These are phyloP conservation scores for Cirrhinus mrigala DNA, from an alignment of 2,797 vertebrate genomes.

Conservation along the genomic window DNA sequence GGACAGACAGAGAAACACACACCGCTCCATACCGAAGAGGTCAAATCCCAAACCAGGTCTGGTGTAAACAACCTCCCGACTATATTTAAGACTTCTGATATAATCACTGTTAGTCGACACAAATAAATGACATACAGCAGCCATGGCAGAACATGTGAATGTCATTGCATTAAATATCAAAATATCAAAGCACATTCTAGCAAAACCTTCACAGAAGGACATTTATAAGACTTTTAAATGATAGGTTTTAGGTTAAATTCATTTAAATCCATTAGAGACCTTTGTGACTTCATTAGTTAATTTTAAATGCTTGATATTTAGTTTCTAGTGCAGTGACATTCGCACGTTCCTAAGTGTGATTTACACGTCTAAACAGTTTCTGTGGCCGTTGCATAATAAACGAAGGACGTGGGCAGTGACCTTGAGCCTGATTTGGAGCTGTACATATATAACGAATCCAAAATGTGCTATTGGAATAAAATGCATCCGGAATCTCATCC, in stretches of 20 bases:
- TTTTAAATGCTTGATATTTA: neutral
- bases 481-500: neutral
- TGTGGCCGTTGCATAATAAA: neutral
- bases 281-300: no score
- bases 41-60: constrained; percentile 44
- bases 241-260: no score
- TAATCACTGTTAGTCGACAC: neutral
- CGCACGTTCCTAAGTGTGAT: neutral
- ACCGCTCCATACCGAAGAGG: constrained; percentile 45
- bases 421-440: neutral
- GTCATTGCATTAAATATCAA: neutral
- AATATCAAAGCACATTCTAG: neutral
- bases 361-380: neutral
- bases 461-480: neutral
- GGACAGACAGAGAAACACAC: constrained; percentile 27
- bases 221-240: neutral
- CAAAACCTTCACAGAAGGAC: neutral
- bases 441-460: neutral
- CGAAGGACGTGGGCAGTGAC: constrained; percentile 1
- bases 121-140: neutral
- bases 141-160: neutral
- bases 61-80: constrained; percentile 34
- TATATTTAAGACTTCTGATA: constrained; percentile 34
- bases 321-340: neutral
- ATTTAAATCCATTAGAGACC: no score